These are phyloP conservation scores for Hydrophis major DNA, from an alignment of 2,797 vertebrate genomes.

Conservation along the genomic window DNA sequence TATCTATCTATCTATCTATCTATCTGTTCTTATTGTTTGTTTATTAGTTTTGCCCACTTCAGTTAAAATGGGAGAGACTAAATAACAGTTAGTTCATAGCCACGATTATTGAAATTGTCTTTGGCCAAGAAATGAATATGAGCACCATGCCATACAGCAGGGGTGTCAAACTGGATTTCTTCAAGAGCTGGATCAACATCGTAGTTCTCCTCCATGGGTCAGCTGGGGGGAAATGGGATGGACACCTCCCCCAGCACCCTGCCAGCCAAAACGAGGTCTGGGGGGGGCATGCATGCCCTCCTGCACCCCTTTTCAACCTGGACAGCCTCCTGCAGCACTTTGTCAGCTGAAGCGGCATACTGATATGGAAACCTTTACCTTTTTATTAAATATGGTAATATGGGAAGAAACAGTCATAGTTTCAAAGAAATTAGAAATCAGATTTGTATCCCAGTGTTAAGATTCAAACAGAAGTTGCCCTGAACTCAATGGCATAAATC, in stretches of 20 bases:
- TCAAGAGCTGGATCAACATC: too few species aligned
- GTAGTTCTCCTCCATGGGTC: too few species aligned
- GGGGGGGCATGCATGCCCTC: too few species aligned
- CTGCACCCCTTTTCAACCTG: too few species aligned
- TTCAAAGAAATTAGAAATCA: neutral
- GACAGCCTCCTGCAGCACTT: too few species aligned
- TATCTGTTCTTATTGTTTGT: neutral
- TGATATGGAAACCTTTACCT: neutral
- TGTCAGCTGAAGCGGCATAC: too few species aligned
- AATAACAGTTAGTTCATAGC: neutral
- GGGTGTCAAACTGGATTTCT: too few species aligned
- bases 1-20: too few species aligned
- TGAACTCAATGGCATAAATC: neutral
- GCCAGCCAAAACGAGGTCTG: too few species aligned
- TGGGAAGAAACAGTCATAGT: neutral
- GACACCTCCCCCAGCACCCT: too few species aligned
- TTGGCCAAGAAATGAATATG: neutral
- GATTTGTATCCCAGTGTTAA: neutral
- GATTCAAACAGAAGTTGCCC: neutral
- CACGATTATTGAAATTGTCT: neutral
- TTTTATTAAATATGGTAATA: neutral
- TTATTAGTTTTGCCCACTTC: neutral
- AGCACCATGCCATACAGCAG: neutral
- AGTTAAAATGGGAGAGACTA: neutral
- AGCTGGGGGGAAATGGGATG: too few species aligned